Conservation (phyloP, 2,797 vertebrate species). For the Molossus alvarezi region DNA sequence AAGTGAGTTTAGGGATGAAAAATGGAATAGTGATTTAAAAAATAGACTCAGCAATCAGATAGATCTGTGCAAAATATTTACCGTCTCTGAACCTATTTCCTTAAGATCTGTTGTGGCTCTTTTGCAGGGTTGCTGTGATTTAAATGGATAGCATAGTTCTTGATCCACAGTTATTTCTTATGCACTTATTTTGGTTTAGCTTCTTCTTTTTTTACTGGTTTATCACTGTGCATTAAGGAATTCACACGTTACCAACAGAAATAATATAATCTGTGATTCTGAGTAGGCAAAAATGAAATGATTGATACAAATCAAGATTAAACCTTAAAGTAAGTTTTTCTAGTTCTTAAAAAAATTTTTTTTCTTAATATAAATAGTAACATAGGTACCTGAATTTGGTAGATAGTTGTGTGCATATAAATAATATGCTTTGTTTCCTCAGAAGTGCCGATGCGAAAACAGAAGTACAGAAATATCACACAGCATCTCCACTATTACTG, state of each 20-base stretch:
- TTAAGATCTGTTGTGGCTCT: neutral
- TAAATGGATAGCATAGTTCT: neutral
- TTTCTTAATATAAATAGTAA: constrained; percentile 40
- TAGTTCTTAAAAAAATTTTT: constrained; percentile 9
- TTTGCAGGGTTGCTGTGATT: neutral
- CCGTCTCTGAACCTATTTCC: neutral
- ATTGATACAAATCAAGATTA: constrained; percentile 21
- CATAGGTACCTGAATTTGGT: neutral
- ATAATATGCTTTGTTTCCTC: constrained; percentile 64
- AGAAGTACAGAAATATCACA: constrained; percentile 68
- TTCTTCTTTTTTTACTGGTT: neutral
- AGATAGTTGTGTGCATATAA: constrained; percentile 26
- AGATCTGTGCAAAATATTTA: neutral
- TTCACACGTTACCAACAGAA: constrained; percentile 13
- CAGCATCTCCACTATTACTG: constrained; percentile 43
- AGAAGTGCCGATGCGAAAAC: constrained; percentile 60
- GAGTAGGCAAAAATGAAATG: constrained; percentile 45
- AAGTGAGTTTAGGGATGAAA: neutral
- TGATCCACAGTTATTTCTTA: constrained; percentile 39
- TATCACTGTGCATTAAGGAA: constrained; percentile 22
- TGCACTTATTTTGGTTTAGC: neutral
- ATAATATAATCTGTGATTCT: neutral
- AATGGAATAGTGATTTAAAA: neutral
- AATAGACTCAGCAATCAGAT: neutral
- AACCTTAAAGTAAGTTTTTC: constrained; percentile 40